These are phyloP conservation scores for Ophthalmolycus amberensis DNA, from an alignment of 2,113 vertebrate species.

Conservation along the genomic window DNA sequence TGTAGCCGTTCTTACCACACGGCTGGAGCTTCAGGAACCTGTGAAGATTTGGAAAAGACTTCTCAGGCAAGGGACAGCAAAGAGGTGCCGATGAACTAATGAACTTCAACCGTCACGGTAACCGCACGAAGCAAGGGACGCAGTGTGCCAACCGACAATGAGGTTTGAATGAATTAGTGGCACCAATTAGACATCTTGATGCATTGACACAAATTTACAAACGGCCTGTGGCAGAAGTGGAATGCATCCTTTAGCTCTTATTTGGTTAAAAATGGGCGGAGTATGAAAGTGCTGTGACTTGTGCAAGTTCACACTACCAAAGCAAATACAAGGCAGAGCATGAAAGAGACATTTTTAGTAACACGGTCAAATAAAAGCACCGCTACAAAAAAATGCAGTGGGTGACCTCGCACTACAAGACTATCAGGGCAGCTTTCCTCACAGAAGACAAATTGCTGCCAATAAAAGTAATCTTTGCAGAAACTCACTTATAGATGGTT, in stretches of 20 bases:
- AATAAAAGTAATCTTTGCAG: not conserved
- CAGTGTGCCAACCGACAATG: not conserved
- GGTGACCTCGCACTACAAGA: not conserved
- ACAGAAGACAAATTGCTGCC: not conserved
- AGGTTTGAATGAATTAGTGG: not conserved
- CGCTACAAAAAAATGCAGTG: not conserved
- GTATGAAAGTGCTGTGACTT: not conserved
- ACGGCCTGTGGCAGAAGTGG: not conserved
- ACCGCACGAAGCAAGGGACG: not conserved
- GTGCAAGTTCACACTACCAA: not conserved
- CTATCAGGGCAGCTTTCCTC: not conserved
- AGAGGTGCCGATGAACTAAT: not conserved
- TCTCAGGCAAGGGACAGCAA: not conserved
- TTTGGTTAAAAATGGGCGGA: not conserved
- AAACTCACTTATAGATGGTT: slow-evolving; percentile 89
- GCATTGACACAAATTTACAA: slow-evolving; percentile 3
- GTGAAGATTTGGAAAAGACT: not conserved
- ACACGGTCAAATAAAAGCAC: slow-evolving; percentile 15
- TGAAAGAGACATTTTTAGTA: slow-evolving; percentile 1
- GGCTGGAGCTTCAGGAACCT: slow-evolving; percentile 95
- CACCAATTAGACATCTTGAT: not conserved
- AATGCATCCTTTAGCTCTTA: not conserved
- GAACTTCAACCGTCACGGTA: not conserved
- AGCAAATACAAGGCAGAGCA: not conserved
- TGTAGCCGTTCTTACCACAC: slow-evolving; percentile 95